Conservation (phyloP, 2,888 invertebrate genomes). For the Stramonita haemastoma region DNA sequence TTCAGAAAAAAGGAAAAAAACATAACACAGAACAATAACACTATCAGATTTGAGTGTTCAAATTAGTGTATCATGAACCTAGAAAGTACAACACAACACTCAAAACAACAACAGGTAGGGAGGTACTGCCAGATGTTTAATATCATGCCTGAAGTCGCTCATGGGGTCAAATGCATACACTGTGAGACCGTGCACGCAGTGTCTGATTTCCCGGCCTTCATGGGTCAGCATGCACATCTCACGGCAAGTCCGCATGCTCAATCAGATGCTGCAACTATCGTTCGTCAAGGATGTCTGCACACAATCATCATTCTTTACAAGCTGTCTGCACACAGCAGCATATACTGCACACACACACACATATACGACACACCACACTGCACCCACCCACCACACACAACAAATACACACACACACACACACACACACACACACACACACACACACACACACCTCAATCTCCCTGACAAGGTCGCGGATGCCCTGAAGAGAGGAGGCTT, state of each 20-base stretch:
- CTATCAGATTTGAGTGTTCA: too few relatives aligned
- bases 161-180: too few relatives aligned
- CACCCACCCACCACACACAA: too few relatives aligned
- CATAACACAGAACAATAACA: too few relatives aligned
- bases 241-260: conserved; percentile 88
- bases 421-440: conserved; percentile 60
- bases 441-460: conserved; percentile 61
- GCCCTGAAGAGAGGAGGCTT: conserved; percentile 64
- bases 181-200: conserved; percentile 55
- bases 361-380: too few relatives aligned
- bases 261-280: conserved; percentile 82
- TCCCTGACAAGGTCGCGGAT: conserved; percentile 67
- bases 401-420: conserved; percentile 54
- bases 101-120: too few relatives aligned
- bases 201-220: conserved; percentile 64
- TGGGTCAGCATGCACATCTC: conserved; percentile 71
- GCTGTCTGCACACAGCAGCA: neutral
- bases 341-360: conserved; percentile 49
- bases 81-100: too few relatives aligned
- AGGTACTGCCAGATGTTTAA: too few relatives aligned
- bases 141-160: too few relatives aligned
- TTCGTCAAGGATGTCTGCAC: conserved; percentile 68
- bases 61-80: too few relatives aligned
- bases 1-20: neutral
- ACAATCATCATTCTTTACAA: neutral